Evolutionary conservation across 2,888 invertebrate genomes (phyloP).

Genomic region (Crematogaster levior): DNA sequence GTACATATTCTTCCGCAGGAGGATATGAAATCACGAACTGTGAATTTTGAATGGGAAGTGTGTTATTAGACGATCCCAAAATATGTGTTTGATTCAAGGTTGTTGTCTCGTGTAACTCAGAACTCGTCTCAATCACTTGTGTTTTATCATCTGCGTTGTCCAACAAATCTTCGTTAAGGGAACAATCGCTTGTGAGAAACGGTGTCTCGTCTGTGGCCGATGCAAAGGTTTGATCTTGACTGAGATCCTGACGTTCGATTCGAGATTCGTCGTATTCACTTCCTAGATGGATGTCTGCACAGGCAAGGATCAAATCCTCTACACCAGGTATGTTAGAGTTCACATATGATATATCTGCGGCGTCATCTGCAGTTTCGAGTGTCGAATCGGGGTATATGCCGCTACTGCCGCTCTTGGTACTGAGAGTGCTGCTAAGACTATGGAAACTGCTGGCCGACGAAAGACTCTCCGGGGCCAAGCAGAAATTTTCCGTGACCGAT

Average conservation of each 20-base stretch:
- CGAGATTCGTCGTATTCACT: slow-evolving; percentile 62
- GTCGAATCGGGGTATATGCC: slow-evolving; percentile 72
- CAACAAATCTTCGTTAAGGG: slow-evolving; percentile 40
- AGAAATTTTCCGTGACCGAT: slow-evolving; percentile 45
- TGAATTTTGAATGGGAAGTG: neutral
- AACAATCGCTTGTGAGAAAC: slow-evolving; percentile 18
- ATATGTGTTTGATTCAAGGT: neutral
- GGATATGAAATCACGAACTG: neutral
- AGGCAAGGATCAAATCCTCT: slow-evolving; percentile 80
- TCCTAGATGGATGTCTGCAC: slow-evolving; percentile 75
- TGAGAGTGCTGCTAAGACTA: slow-evolving; percentile 78
- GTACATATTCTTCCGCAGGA: slow-evolving; percentile 1
- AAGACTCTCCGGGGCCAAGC: slow-evolving; percentile 71
- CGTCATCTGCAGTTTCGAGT: slow-evolving; percentile 69
- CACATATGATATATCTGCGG: slow-evolving; percentile 72
- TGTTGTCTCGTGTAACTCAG: neutral
- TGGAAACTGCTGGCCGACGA: slow-evolving; percentile 82
- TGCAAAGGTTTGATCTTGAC: slow-evolving; percentile 78
- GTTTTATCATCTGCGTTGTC: neutral
- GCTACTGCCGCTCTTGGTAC: slow-evolving; percentile 79
- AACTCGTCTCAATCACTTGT: neutral
- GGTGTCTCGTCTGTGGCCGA: slow-evolving; percentile 75
- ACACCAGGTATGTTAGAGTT: slow-evolving; percentile 77
- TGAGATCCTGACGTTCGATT: slow-evolving; percentile 71
- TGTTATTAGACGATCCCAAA: neutral